These are phyloP conservation scores for Lapara coniferarum DNA, from an alignment of 2,888 invertebrate genomes.

Conservation along the genomic window DNA sequence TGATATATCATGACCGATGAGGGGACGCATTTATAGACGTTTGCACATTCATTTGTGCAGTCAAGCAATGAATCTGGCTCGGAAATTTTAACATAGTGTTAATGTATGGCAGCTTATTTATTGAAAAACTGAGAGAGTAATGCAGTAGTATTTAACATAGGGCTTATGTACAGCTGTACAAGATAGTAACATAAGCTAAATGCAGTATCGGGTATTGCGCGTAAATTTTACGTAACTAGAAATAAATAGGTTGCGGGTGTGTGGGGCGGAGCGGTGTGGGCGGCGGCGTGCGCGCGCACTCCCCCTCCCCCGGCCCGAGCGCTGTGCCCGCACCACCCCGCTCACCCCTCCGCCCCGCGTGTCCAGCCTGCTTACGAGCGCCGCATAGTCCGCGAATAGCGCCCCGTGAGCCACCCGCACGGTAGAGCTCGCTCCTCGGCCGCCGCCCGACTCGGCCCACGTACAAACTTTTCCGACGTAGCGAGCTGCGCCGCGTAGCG, in stretches of 20 bases:
- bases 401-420: conserved; percentile 76
- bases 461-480: conserved; percentile 73
- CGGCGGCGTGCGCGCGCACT: conserved; percentile 73
- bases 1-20: background rate
- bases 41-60: background rate
- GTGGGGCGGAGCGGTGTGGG: conserved; percentile 79
- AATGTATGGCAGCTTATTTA: background rate
- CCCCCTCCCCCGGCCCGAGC: conserved; percentile 46
- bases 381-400: conserved; percentile 76
- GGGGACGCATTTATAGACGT: background rate
- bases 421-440: conserved; percentile 53
- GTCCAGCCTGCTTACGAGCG: conserved; percentile 44
- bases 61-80: background rate
- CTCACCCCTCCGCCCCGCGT: conserved; percentile 46
- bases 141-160: conserved; percentile 41
- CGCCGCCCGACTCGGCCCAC: conserved; percentile 62
- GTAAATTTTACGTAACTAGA: conserved; percentile 84
- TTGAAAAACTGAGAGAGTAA: conserved; percentile 33
- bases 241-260: conserved; percentile 84
- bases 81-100: background rate
- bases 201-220: conserved; percentile 82
- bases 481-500: conserved; percentile 60
- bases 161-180: conserved; percentile 47
- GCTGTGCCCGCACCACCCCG: conserved; percentile 47
- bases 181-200: conserved; percentile 71